Base-by-base conservation (phyloP, 2,888 invertebrate species). In the Polia nebulosa region DNA sequence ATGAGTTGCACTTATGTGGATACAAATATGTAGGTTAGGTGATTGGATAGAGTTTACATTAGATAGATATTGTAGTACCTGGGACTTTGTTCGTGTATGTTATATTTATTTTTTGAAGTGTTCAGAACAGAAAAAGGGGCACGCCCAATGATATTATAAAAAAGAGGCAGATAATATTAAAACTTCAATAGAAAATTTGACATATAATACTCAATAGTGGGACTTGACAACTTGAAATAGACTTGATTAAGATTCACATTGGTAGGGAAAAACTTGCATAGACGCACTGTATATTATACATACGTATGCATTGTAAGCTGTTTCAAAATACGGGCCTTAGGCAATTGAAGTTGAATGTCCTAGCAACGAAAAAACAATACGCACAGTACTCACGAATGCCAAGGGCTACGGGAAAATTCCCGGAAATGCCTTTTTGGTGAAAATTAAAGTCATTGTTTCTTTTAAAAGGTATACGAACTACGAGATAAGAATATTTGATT, bases 401-500 rank as follows among this genome's bases (percentile, higher is more conserved):
- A 60, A 67, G 67, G 52, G 34, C 64, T 57, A 29, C 32, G 25
- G 32, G 22, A 59, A 69, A 68, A 73, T 44, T 39, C 20, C 34
- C 9, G 52, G 52, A 78, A 78, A 41, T 59, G 49, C 51, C 27
- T 65, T 59, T 55, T 64, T 52, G 15, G 15, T 27, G 52, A 29
- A 72, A 78, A 76, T 69, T 61, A 69, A 70, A 70, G 49, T 49
- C 70, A 73, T 70, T 73, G 78, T 80, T 73, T 72, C 66, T 69
- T 77, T 69, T 59, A 67, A 64, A 76, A 76, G 34, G 60, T 51
- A 61, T 39, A 60, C 39, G 39, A 63, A 32, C 41, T 58, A 59
- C 72, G 64, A 51, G 67, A 51, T 32, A 62, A 67, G 78, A 77
- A 77, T 81, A 81, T 76, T 79, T 72, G 72, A 68, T 65, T 63